Evolutionary conservation across 2,113 vertebrate species (phyloP), one percentile per base, ranked within the genome.

Genomic region (Cololabis saira): DNA sequence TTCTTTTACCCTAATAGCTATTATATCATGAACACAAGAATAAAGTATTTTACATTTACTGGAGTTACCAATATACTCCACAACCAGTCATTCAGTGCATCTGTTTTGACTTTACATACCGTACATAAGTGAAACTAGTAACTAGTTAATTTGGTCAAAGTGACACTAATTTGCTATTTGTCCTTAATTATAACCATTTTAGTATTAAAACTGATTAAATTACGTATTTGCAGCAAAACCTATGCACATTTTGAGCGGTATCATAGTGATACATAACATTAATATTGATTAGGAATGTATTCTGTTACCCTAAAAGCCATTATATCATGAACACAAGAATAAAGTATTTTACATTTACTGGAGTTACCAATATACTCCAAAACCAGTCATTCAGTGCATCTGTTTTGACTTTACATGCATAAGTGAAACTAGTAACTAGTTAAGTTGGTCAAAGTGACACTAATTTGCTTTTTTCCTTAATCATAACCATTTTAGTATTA

Each of bases 81-180:
- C n/a, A n/a, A n/a, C 10, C 3, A 13, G 10, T 12, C 1, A 12
- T 2, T 27, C 1, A 22, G 12, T 49, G 12, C 3, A 6, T 18
- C 21, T 15, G 9, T 41, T 67, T 13, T 55, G 65, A 74, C 48
- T 90, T 83, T 18, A 75, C 21, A 78, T 82, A 42, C 85, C n/a
- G n/a, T n/a, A n/a, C n/a, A 90, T 78, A 87, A 78, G 68, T 79
- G 27, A n/a, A n/a, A 82, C 84, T 82, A 83, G 78, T 80, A 86
- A 66, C 75, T 78, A 89, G 85, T 88, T 59, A 79, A 86, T 4
- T 30, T 14, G 24, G 24, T 5, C 24, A 27, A 27, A 27, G 24
- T 27, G 24, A 27, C 24, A 27, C 24, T 27, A 27, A 5, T 27
- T 27, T 27, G 3, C 24, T 27, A 3, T 27, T 27, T 27, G 24